Evolutionary conservation across 2,888 invertebrate genomes (phyloP), one percentile per base, ranked within the genome.

Genomic region (Brenthis hecate): DNA sequence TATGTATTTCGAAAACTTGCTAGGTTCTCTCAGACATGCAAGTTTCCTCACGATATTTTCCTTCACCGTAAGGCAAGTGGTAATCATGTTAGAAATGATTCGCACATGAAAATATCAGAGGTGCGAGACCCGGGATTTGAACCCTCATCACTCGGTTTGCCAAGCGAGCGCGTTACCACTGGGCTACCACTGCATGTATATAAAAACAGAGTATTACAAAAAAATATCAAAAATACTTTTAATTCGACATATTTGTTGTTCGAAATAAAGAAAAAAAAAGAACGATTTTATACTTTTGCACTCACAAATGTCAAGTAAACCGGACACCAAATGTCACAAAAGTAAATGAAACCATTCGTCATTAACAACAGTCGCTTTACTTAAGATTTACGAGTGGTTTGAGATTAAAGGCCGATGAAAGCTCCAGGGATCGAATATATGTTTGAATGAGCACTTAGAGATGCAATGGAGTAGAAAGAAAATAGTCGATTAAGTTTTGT

Each of bases 331-430:
- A 62, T 56, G 69, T 65, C 62, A 68, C 50, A 62, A 51, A 54
- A 36, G 16, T 36, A 48, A 66, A 57, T 36, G 60, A 65, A 56
- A 65, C 63, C 70, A 66, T 65, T 56, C 66, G 70, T 72, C 73
- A 66, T 69, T 71, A 69, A 60, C 60, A 71, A 53, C 66, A 65
- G 64, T 56, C 68, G 64, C 72, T 70, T 72, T 72, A 68, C 70
- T 68, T 65, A 69, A 72, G 74, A 74, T 74, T 73, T 74, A 75
- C 72, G 43, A 55, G 60, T 60, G 65, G 71, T 70, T 66, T 61
- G 66, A 75, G 76, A 75, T 76, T 76, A 76, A 76, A 76, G 75
- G 69, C 48, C 65, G 56, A 55, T 63, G 72, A 73, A 72, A 73
- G 73, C 73, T 62, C 73, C 65, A 63, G 69, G 69, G 64, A 71